These are phyloP conservation scores for Arvicanthis niloticus DNA, from an alignment of 2,113 vertebrate species.

Conservation along the genomic window DNA sequence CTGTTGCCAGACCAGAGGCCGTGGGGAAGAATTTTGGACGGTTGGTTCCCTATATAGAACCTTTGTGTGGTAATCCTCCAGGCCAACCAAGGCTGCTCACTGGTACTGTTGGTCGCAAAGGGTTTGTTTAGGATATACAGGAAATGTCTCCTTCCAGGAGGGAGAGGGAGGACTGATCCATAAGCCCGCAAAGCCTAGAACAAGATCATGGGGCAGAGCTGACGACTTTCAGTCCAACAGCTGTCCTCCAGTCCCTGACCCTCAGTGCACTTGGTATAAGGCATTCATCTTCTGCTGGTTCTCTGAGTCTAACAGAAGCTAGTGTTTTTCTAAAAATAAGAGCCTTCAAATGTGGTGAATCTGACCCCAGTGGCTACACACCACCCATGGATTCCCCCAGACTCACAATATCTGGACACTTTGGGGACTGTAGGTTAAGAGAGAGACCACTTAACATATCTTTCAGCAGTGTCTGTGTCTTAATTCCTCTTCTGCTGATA, in stretches of 20 bases:
- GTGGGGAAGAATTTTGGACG: not conserved
- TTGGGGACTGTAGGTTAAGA: not conserved
- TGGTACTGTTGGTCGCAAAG: not conserved
- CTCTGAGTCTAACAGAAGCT: not conserved
- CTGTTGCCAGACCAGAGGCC: not conserved
- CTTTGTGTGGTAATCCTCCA: not conserved
- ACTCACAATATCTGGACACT: not conserved
- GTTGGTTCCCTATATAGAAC: not conserved
- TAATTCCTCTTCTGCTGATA: not conserved
- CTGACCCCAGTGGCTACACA: not conserved
- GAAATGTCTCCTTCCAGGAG: not conserved
- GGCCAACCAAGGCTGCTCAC: not conserved
- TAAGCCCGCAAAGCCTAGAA: not conserved
- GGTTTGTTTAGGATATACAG: not conserved
- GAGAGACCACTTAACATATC: not conserved
- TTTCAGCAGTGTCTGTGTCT: not conserved
- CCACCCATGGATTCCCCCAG: not conserved
- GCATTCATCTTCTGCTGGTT: not conserved
- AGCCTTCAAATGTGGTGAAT: slow-evolving; percentile 1
- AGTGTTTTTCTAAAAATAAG: slow-evolving; percentile 1
- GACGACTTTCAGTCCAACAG: not conserved
- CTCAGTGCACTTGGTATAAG: not conserved
- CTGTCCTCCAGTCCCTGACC: not conserved
- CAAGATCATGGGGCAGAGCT: not conserved
- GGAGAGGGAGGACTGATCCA: not conserved